These are phyloP conservation scores for Plectropomus leopardus DNA, from an alignment of 2,113 vertebrate genomes.

Conservation along the genomic window DNA sequence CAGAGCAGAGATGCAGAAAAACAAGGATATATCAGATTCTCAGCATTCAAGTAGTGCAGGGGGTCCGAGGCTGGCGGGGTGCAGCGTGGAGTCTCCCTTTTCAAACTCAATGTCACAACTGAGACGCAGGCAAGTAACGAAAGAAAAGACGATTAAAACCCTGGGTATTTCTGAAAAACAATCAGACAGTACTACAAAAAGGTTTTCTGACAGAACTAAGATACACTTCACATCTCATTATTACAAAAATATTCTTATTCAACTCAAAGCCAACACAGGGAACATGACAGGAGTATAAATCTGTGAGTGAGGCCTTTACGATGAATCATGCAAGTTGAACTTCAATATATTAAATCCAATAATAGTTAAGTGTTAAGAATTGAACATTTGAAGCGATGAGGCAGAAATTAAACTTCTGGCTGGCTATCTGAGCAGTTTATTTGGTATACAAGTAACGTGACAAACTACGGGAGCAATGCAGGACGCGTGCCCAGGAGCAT, in stretches of 20 bases:
- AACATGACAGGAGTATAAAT: slow-evolving; percentile 41
- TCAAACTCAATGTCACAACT: slow-evolving; percentile 23
- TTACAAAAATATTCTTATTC: slow-evolving; percentile 82
- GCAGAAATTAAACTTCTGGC: slow-evolving; percentile 19
- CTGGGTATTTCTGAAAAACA: slow-evolving; percentile 52
- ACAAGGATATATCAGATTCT: slow-evolving; percentile 24
- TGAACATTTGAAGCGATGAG: neutral
- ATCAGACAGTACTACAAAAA: slow-evolving; percentile 62
- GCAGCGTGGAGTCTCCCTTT: neutral
- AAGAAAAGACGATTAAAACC: slow-evolving; percentile 41
- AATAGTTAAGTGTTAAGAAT: neutral
- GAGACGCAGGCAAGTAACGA: slow-evolving; percentile 23
- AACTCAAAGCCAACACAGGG: slow-evolving; percentile 47
- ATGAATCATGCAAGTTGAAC: slow-evolving; percentile 60
- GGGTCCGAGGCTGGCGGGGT: neutral
- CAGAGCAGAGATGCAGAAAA: slow-evolving; percentile 41
- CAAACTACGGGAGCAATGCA: slow-evolving; percentile 36
- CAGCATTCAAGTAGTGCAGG: slow-evolving; percentile 52
- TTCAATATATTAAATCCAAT: slow-evolving; percentile 45
- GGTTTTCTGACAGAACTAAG: slow-evolving; percentile 60
- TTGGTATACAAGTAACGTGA: slow-evolving; percentile 39
- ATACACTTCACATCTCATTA: slow-evolving; percentile 59
- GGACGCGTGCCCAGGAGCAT: slow-evolving; percentile 20
- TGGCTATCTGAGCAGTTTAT: slow-evolving; percentile 38
- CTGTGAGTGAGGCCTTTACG: slow-evolving; percentile 26